Base-by-base conservation (phyloP, 2,888 invertebrate species). In the Eilema depressum region DNA sequence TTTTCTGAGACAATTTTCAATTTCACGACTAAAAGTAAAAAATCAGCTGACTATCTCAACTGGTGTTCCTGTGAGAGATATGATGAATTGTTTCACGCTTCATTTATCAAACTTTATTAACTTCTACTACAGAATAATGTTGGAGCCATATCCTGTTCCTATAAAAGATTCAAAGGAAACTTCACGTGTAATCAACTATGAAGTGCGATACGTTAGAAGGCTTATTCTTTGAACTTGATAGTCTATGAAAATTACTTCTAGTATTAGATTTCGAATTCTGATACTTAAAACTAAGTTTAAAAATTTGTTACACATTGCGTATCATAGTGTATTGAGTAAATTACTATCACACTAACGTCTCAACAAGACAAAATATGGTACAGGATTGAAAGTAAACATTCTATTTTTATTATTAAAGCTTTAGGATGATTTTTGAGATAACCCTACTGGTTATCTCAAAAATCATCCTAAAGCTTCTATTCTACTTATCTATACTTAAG, bases 41-140 rank as follows among this genome's bases (percentile, higher is more conserved):
- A 37, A 66, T 56, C n/a, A 66, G 53, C 60, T 59, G 41, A 74
- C 33, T 71, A 69, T 33, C 63, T 72, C 41, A 47, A 63, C 67
- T 68, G 59, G 68, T 66, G 41, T 69, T 61, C n/a, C 28, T 14
- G 7, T 59, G 57, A 66, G 33, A 57, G 66, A 57, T 17, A 72
- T 74, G 78, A 82, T 76, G 67, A 76, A 82, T 81, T n/a, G 70
- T 56, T 75, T 69, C 56, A 56, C 26, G 30, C 37, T 56, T 75
- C 74, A 74, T 83, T 79, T 66, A 76, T 81, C 73, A 74, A 68
- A 64, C 60, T 70, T 81, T 60, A 79, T 81, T 83, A 78, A 70
- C 62, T 70, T 75, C 63, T 70, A 63, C 63, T 71, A 62, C 63
- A 72, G 63, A 69, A 63, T 41, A 69, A 41, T 63, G 61, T 69